Conservation (phyloP, 2,113 vertebrate genomes). For the Cavia aperea region DNA sequence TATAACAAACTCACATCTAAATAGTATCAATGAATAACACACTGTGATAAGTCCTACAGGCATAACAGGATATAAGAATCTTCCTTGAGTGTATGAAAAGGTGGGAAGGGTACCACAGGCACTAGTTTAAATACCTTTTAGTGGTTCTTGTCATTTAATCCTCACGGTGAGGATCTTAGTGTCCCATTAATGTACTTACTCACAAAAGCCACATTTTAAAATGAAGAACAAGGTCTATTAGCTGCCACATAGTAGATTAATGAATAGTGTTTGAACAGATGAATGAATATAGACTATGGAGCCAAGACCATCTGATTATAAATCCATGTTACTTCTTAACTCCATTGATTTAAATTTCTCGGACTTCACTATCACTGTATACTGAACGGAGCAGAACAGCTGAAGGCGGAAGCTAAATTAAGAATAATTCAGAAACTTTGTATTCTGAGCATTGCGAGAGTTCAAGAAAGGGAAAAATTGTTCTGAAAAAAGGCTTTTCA, state of each 20-base stretch:
- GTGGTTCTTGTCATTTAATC: background rate
- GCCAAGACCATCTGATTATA: background rate
- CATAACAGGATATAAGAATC: background rate
- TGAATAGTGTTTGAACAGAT: background rate
- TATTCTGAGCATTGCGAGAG: background rate
- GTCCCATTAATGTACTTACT: background rate
- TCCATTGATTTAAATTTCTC: background rate
- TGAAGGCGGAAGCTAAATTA: background rate
- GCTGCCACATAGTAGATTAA: background rate
- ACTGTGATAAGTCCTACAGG: background rate
- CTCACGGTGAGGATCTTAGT: background rate
- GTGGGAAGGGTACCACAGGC: fast-evolving
- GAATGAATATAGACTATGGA: background rate
- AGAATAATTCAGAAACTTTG: background rate
- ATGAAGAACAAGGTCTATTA: background rate
- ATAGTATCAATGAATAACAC: background rate
- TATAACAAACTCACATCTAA: background rate
- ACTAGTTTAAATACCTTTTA: background rate
- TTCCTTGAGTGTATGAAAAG: background rate
- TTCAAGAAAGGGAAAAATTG: background rate
- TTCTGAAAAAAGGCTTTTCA: background rate
- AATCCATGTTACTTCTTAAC: background rate
- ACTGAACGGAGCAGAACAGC: background rate
- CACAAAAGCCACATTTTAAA: background rate
- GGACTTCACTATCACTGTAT: too few species aligned